These are phyloP conservation scores for Meda fulgida DNA, from an alignment of 2,797 vertebrate genomes.

Conservation along the genomic window DNA sequence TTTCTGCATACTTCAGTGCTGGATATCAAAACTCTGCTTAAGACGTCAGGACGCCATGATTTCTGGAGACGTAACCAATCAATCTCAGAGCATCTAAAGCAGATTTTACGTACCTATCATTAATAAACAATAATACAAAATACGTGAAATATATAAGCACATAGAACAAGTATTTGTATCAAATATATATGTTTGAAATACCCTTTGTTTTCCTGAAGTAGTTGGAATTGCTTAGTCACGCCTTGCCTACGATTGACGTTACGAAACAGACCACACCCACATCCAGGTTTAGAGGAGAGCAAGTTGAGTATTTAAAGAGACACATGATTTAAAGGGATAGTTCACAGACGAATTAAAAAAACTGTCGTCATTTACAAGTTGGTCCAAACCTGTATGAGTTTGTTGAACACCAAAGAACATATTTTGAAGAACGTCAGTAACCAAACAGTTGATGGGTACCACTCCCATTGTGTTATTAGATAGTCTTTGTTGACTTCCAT, in stretches of 20 bases:
- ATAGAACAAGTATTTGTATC: background rate
- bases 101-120: background rate
- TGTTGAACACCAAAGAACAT: too few species aligned
- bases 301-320: conserved; percentile 28
- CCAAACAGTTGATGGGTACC: too few species aligned
- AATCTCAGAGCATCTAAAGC: background rate
- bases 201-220: conserved; percentile 4
- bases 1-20: conserved; percentile 77
- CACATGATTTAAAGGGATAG: background rate
- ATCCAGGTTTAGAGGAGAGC: background rate
- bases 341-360: too few species aligned
- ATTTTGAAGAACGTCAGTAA: too few species aligned
- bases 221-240: conserved; percentile 41
- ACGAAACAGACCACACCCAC: conserved; percentile 33
- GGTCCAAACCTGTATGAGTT: too few species aligned
- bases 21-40: conserved; percentile 70
- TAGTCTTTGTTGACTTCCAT: too few species aligned
- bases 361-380: too few species aligned
- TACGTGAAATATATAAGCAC: background rate
- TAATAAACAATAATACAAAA: background rate
- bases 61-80: conserved; percentile 60
- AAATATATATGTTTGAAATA: conserved; percentile 4
- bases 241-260: conserved; percentile 24
- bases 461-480: too few species aligned
- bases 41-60: conserved; percentile 74